Base-by-base conservation (phyloP, 1,140 invertebrate species). In the Pomacea maculata region DNA sequence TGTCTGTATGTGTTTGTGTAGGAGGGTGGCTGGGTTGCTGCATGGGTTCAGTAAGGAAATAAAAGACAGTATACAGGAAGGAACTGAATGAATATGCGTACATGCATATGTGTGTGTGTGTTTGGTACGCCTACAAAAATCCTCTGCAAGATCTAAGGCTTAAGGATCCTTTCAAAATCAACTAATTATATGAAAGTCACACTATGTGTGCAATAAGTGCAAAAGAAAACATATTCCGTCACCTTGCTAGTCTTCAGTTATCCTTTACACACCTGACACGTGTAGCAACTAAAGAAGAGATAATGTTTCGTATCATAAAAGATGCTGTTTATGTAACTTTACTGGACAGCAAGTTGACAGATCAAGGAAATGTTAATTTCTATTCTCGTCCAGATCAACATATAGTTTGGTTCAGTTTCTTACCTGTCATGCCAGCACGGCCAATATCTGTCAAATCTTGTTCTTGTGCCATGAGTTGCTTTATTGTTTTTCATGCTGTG, bases 381-480 rank as follows among this genome's bases (percentile, higher is more conserved):
- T 74, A 45, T 21, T 29, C n/a, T 54, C 57, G 45, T 29, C 54
- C 64, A 64, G 15, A 79, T 79, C 55, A 34, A 34, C 45, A 68
- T 64, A 64, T 15, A 45, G 55, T 64, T 61, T 4, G 55, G 45
- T 19, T 63, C 25, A n/a, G 11, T 45, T 54, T 8, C 79, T 78
- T 76, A 83, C 79, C 79, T 65, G 29, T 75, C 21, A 67, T 34
- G 17, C 78, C 68, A 2, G 55, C 17, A 21, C 81, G 77, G 45
- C 74, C 68, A 72, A 77, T 67, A 68, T 82, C 81, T 14, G 79
- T 80, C 75, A 75, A 74, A 74, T 83, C 79, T 72, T 80, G 79
- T 55, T 29, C 79, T 68, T 80, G 75, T 67, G 79, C 78, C 82
- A 80, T 80, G 14, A 34, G 72, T 63, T 29, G 34, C 70, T 14